These are phyloP conservation scores for Drosophila albomicans DNA, from an alignment of 1,140 invertebrate species.

Conservation along the genomic window DNA sequence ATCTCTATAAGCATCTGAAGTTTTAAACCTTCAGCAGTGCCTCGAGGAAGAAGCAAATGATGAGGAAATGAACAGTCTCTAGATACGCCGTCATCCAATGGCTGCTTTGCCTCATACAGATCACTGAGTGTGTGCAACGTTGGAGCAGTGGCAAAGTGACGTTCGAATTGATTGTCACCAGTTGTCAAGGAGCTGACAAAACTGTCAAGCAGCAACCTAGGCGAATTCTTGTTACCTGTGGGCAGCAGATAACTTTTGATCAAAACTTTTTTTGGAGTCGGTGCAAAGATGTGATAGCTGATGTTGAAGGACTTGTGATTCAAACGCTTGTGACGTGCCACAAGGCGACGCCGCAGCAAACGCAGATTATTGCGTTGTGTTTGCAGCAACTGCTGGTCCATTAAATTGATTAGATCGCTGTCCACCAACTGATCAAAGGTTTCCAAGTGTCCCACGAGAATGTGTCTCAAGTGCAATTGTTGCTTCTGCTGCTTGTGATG, in stretches of 20 bases:
- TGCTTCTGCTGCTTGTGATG: background rate
- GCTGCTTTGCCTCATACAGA: conserved; percentile 69
- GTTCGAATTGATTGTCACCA: conserved; percentile 84
- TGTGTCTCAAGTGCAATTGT: background rate
- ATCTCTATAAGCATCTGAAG: conserved; percentile 57
- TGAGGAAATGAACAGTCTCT: conserved; percentile 53
- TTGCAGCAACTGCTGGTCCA: conserved; percentile 71
- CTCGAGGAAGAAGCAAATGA: conserved; percentile 86
- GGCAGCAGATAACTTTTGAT: conserved; percentile 57
- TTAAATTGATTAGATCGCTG: conserved; percentile 65
- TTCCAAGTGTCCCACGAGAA: conserved; percentile 32
- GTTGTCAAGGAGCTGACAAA: conserved; percentile 66
- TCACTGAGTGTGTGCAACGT: conserved; percentile 80
- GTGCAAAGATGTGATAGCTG: conserved; percentile 23
- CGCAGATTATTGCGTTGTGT: conserved; percentile 65
- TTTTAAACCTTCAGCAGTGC: conserved; percentile 62
- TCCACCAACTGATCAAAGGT: conserved; percentile 54
- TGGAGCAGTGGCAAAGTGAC: conserved; percentile 62
- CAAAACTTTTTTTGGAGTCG: conserved; percentile 70
- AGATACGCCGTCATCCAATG: conserved; percentile 48
- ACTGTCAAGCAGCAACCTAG: conserved; percentile 73
- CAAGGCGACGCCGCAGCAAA: conserved; percentile 58
- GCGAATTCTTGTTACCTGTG: conserved; percentile 24
- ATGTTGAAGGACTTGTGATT: conserved; percentile 85
- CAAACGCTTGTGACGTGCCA: conserved; percentile 87